Base-by-base conservation (phyloP, 2,113 vertebrate genomes). In the Leucosticte australis region DNA sequence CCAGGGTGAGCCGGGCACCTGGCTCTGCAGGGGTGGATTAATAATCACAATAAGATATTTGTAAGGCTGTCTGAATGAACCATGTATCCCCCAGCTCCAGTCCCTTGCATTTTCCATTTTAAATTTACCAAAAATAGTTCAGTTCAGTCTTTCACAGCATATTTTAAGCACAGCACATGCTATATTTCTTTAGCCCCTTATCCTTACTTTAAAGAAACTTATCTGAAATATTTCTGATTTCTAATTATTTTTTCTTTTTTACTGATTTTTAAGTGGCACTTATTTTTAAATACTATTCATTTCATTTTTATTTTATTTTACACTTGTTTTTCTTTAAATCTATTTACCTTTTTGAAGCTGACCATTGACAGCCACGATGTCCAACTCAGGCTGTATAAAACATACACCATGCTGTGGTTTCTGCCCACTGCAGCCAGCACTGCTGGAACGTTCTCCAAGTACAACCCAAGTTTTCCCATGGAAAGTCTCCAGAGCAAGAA, bases 221-320 rank as follows among this genome's bases (percentile, higher is more conserved):
- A 55, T 10, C 6, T 39, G 10, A 53, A 60, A 15, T 37, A 30
- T 16, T 44, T 26, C 19, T 15, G 14, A 27, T 27, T 67, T 47
- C 18, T 11, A 37, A 44, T 16, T 44, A 13, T 9, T 49, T 62
- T 68, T 21, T 4, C 4, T 18, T 20, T 62, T 56, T 39, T 19
- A 47, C 12, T 28, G 4, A 39, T 49, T 55, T 53, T n/a, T 13
- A 55, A 55, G 14, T 19, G 16, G 17, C 3, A 13, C 5, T 47
- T 76, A 28, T 9, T 60, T 50, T 67, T 11, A 46, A 3, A 12
- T 1, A 53, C 4, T 1, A 69, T 9, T 67, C 0, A 4, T 35
- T 47, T 35, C 27, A 3, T 15, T 37, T 31, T n/a, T 19, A 10
- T 16, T 28, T 39, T 7, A 21, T 27, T 35, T 50, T 19, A 4